phyloP scores from a whole-genome alignment of 2,113 vertebrate species.

The Pseudopodoces humilis region DNA sequence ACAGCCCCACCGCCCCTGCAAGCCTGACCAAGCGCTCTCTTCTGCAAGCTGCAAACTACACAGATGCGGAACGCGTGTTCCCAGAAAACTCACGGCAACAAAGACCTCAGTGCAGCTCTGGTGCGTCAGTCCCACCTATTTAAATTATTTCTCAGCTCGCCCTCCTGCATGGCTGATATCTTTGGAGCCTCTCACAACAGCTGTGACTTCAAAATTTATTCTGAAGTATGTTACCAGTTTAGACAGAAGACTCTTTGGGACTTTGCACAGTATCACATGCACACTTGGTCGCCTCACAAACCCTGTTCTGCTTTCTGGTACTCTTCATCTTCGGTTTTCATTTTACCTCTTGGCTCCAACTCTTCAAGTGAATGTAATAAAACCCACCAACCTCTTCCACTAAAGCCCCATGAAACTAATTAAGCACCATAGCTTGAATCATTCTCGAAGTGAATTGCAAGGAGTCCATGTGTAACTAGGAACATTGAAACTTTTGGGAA shows the following conservation, averaged over 20 bases:
- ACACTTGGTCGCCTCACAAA: background rate
- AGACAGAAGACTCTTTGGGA: background rate
- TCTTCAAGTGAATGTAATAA: background rate
- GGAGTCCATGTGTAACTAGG: background rate
- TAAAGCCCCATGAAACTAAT: background rate
- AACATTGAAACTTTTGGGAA: background rate
- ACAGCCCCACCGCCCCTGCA: background rate
- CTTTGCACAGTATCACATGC: background rate
- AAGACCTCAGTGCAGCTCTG: fast-evolving
- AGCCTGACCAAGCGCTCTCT: background rate
- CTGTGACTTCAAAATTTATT: background rate
- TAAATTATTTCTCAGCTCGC: background rate
- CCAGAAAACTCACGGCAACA: background rate
- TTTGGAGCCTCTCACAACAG: background rate
- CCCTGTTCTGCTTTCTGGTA: background rate
- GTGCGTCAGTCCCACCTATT: background rate
- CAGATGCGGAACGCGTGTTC: fast-evolving
- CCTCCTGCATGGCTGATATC: background rate
- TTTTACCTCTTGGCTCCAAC: background rate
- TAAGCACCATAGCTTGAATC: background rate
- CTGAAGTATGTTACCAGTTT: constrained; percentile 3
- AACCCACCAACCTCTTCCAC: background rate
- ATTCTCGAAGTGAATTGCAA: background rate
- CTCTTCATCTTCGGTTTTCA: background rate
- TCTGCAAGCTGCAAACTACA: background rate